Base-by-base conservation (phyloP, 2,888 invertebrate genomes). In the Bugula neritina region DNA sequence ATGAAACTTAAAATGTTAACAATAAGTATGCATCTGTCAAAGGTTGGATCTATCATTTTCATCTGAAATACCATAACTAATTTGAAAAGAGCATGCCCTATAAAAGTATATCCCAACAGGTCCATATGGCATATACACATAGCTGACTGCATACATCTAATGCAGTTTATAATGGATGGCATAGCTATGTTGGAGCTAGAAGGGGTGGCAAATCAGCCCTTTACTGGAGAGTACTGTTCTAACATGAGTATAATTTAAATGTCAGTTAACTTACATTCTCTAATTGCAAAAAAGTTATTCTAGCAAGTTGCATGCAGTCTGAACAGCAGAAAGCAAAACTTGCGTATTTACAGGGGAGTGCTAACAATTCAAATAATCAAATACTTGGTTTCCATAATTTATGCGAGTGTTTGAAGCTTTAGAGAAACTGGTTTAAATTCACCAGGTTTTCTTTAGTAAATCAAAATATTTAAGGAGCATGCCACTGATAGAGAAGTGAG, bases 31-130 rank as follows among this genome's bases (percentile, higher is more conserved):
- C 63, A 63, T 63, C 63, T 63, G 63, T 63, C 63, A 21, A 63
- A 63, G 63, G 63, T 63, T 63, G 63, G n/a, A 63, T 63, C 63
- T 63, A 63, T 63, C 63, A 63, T 63, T 63, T 63, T 63, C 63
- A 63, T 63, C 27, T 63, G 63, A 63, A 63, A 63, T 63, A 63
- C 63, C 63, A 63, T 63, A 63, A 63, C 63, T 63, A 63, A 63
- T 63, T 63, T 63, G 63, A 63, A 63, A 63, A 63, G 63, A 63
- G 27, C 63, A 63, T 63, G 63, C 63, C 63, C 63, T 63, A 63
- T 63, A 63, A 63, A 63, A 63, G 63, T 63, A 63, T 63, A 63
- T 63, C 63, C 63, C 63, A 63, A 63, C 63, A 63, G 63, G 63
- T 63, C 31, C 63, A 27, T 29, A 27, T 29, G 31, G 63, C 63